Percentiles rank a stretch among this genome's conserved stretches.
phyloP scores from a whole-genome alignment of 2,113 vertebrate genomes.

The Anarrhichthys ocellatus region DNA sequence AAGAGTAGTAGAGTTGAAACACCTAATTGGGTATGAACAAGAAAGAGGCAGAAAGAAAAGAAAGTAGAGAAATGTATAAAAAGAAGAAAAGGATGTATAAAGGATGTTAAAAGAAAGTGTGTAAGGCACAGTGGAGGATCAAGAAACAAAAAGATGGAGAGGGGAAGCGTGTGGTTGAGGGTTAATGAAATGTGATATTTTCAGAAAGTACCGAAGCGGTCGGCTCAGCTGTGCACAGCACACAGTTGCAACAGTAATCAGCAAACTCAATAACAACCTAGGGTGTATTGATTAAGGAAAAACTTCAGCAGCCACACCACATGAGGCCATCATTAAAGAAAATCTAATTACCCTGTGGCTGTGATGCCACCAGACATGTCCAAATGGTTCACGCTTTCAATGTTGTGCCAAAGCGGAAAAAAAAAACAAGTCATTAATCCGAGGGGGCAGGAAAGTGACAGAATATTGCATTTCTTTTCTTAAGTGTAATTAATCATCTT shows the following conservation, averaged over 20 bases:
- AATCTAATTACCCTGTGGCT: slow-evolving; percentile 47
- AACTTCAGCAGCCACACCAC: slow-evolving; percentile 42
- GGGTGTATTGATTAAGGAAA: slow-evolving; percentile 42
- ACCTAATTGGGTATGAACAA: neutral
- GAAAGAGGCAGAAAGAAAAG: neutral
- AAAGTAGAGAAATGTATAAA: neutral
- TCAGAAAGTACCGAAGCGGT: slow-evolving; percentile 4
- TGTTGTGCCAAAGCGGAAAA: slow-evolving; percentile 23
- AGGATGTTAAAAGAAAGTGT: neutral
- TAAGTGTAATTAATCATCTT: slow-evolving; percentile 46
- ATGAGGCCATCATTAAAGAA: slow-evolving; percentile 57
- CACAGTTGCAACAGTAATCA: slow-evolving; percentile 37
- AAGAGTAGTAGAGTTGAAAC: no score
- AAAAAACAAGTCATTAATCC: slow-evolving; percentile 41
- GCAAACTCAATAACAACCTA: slow-evolving; percentile 37
- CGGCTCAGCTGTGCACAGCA: slow-evolving; percentile 24
- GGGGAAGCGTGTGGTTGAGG: neutral
- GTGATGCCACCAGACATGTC: slow-evolving; percentile 51
- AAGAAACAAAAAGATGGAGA: slow-evolving; percentile 7
- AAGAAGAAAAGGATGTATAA: neutral
- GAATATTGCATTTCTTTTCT: slow-evolving; percentile 31
- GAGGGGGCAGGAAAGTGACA: slow-evolving; percentile 12
- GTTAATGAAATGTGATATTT: neutral
- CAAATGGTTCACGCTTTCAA: slow-evolving; percentile 30
- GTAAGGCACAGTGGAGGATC: neutral